These are phyloP conservation scores for Pseudococcus viburni DNA, from an alignment of 2,888 invertebrate genomes.

Conservation along the genomic window DNA sequence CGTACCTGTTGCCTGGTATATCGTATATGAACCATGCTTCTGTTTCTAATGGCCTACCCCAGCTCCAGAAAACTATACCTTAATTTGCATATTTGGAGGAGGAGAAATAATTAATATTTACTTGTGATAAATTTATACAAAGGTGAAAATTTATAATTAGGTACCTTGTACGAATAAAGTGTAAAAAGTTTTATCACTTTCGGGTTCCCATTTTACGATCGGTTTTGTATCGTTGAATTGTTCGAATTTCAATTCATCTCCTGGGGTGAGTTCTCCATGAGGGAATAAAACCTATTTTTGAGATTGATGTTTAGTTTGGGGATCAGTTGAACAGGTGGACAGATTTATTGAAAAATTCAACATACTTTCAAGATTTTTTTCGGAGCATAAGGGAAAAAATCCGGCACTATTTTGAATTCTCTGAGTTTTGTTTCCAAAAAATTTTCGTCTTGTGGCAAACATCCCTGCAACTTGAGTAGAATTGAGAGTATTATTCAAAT, in stretches of 20 bases:
- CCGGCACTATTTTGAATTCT: neutral
- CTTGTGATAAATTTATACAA: neutral
- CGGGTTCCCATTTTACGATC: slow-evolving; percentile 34
- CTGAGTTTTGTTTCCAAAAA: neutral
- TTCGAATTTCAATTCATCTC: neutral
- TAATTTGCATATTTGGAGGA: neutral
- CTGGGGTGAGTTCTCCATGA: slow-evolving; percentile 15
- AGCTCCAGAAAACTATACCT: slow-evolving; percentile 29
- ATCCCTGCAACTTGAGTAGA: neutral
- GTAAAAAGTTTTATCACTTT: neutral
- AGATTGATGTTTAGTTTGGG: neutral
- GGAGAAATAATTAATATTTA: neutral
- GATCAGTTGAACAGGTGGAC: neutral
- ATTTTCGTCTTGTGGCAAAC: neutral
- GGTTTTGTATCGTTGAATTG: slow-evolving; percentile 12
- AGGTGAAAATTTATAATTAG: neutral
- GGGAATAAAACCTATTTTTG: slow-evolving; percentile 10
- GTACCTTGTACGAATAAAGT: slow-evolving; percentile 34
- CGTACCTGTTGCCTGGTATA: slow-evolving; percentile 18
- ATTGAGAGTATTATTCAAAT: neutral
- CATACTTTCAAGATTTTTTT: slow-evolving; percentile 1
- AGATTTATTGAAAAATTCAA: neutral
- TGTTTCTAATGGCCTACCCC: neutral
- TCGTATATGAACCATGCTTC: slow-evolving; percentile 2
- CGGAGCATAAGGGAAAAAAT: neutral